Evolutionary conservation across 2,888 invertebrate species (phyloP).

Genomic region (Tyria jacobaeae): DNA sequence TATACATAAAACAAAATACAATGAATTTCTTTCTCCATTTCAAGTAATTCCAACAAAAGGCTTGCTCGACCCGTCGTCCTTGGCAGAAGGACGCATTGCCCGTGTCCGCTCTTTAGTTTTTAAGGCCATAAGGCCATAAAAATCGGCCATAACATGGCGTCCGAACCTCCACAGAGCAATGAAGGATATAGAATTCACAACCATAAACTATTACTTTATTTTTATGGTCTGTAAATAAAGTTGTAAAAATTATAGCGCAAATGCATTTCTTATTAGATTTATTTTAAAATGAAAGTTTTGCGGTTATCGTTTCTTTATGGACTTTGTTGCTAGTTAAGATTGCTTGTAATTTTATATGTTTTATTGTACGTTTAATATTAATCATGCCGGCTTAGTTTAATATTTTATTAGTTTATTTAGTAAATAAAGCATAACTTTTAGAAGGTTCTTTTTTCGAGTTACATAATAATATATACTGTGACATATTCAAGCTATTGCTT

Average conservation of each 20-base stretch:
- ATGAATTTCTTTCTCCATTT: constrained; percentile 43
- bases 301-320: not conserved
- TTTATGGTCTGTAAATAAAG: constrained; percentile 37
- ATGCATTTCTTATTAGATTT: constrained; percentile 10
- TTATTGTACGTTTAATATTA: not conserved
- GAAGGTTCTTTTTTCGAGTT: too few relatives aligned
- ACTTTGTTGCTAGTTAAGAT: not conserved
- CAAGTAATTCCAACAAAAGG: constrained; percentile 24
- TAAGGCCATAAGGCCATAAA: constrained; percentile 71
- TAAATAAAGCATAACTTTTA: too few relatives aligned
- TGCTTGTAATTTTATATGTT: not conserved
- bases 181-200: constrained; percentile 31
- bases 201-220: constrained; percentile 17
- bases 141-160: constrained; percentile 62
- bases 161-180: constrained; percentile 54
- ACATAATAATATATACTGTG: too few relatives aligned
- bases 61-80: constrained; percentile 55
- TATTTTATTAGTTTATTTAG: not conserved
- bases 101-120: constrained; percentile 53
- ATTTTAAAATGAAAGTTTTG: not conserved
- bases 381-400: not conserved
- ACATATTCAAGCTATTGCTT: too few relatives aligned
- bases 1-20: constrained; percentile 26
- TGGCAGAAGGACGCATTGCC: constrained; percentile 60
- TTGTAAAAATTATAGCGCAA: constrained; percentile 27